Conservation (phyloP, 2,113 vertebrate genomes). For the Hyla sarda region DNA sequence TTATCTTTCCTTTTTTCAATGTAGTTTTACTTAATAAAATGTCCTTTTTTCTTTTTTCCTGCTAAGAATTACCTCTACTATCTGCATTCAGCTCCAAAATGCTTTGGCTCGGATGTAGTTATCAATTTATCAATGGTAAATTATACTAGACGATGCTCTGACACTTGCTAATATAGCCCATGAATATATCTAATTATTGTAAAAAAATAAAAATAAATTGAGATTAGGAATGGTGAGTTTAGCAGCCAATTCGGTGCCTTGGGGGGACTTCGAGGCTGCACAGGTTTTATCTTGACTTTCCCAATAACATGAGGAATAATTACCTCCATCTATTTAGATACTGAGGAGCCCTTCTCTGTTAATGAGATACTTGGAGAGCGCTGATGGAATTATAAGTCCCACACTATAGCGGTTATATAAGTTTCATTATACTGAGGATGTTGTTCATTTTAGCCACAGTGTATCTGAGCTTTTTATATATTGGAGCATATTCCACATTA, state of each 20-base stretch:
- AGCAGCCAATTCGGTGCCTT: constrained; percentile 10
- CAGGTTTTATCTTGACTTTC: constrained; percentile 27
- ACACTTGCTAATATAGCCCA: constrained; percentile 30
- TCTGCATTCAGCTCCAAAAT: constrained; percentile 15
- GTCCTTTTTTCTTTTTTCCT: neutral
- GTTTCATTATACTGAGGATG: neutral
- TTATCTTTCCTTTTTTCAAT: neutral
- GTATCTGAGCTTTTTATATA: neutral
- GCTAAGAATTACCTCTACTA: constrained; percentile 20
- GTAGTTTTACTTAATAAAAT: neutral
- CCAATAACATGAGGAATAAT: constrained; percentile 30
- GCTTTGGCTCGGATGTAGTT: constrained; percentile 12
- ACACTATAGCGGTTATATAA: neutral
- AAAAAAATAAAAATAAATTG: constrained; percentile 45
- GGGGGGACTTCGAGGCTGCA: neutral
- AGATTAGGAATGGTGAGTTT: constrained; percentile 21
- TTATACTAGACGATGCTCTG: neutral
- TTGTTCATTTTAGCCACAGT: neutral
- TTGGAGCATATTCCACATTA: too few relatives aligned
- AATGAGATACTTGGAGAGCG: constrained; percentile 29
- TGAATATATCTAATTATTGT: constrained; percentile 30
- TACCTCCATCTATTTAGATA: constrained; percentile 34
- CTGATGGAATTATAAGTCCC: neutral
- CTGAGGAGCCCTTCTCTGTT: constrained; percentile 25
- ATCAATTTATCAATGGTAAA: constrained; percentile 30